Base-by-base conservation (phyloP, 2,113 vertebrate genomes). In the Phoenicopterus ruber region DNA sequence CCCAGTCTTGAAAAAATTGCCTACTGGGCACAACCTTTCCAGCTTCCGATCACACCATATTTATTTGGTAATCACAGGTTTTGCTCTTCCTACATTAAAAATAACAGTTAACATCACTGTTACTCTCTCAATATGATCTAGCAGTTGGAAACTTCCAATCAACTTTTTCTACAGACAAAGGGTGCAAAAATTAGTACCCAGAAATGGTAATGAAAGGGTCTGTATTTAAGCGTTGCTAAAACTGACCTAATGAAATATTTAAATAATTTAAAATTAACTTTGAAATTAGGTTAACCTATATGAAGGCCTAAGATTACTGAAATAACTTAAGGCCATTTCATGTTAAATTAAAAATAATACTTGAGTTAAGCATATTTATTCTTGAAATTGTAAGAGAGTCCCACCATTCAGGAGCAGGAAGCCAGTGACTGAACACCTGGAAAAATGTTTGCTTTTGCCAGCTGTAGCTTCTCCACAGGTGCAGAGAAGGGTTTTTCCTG, bases 381-480 rank as follows among this genome's bases (percentile, higher is more conserved):
- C 78, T 86, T 83, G 67, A 83, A 77, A 87, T 66, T 77, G 86
- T 92, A 58, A 72, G 73, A 63, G 49, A 82, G 46, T 86, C 17
- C 32, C 58, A 80, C 44, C 42, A 77, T 55, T 88, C 78, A 80
- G 50, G 16, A 87, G 26, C 69, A 91, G 65, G 82, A 69, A 95
- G 58, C 26, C 0, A 0, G 25, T 88, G 54, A 85, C 70, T 73
- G 82, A 93, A 88, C 94, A 96, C 92, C 90, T 95, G 94, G 34
- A 88, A 96, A 85, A 96, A 94, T 86, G 71, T 96, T 96, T 95
- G 46, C 62, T 83, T 95, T 93, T 94, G 71, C 78, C 92, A 96
- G 82, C 82, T 96, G 96, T 72, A 96, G 11, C 44, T 94, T 96
- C 78, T 94, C 74, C 29, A 42, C 94, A 95, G 88, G 93, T 97